phyloP scores from a whole-genome alignment of 2,888 invertebrate genomes.

The Drosophila bunnanda region DNA sequence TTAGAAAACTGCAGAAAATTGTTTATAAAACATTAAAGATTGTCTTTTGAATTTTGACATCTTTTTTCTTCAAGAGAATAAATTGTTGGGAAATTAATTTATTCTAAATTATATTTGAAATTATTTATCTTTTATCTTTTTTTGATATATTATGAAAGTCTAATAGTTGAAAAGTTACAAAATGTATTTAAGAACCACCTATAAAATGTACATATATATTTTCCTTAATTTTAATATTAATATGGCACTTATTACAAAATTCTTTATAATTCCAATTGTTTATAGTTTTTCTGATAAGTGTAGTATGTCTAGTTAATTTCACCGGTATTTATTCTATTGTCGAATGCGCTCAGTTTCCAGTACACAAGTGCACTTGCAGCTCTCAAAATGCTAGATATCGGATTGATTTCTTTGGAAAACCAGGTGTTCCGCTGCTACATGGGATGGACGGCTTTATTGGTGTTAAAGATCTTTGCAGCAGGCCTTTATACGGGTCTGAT shows the following conservation, averaged over 20 bases:
- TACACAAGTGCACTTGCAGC: slow-evolving; percentile 25
- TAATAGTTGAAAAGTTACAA: too few species aligned
- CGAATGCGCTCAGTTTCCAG: slow-evolving; percentile 6
- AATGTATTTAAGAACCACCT: not conserved
- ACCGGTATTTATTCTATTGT: not conserved
- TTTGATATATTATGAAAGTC: not conserved
- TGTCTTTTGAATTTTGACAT: not conserved
- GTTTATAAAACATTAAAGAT: not conserved
- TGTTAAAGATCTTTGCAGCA: slow-evolving; percentile 84
- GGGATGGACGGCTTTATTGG: slow-evolving; percentile 83
- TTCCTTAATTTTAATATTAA: not conserved
- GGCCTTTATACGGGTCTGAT: slow-evolving; percentile 82
- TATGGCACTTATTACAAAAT: not conserved
- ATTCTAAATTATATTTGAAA: not conserved
- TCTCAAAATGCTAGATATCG: slow-evolving; percentile 47
- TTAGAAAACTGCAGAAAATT: not conserved
- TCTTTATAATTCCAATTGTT: not conserved
- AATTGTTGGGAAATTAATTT: not conserved
- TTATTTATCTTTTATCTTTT: not conserved
- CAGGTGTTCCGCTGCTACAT: slow-evolving; percentile 81
- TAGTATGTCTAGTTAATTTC: not conserved
- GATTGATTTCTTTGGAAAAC: slow-evolving; percentile 67
- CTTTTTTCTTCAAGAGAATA: too few species aligned
- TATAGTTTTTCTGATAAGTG: not conserved
- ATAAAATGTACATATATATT: not conserved